Conservation (phyloP, 2,113 vertebrate genomes). For the Melanocharis versteri region DNA sequence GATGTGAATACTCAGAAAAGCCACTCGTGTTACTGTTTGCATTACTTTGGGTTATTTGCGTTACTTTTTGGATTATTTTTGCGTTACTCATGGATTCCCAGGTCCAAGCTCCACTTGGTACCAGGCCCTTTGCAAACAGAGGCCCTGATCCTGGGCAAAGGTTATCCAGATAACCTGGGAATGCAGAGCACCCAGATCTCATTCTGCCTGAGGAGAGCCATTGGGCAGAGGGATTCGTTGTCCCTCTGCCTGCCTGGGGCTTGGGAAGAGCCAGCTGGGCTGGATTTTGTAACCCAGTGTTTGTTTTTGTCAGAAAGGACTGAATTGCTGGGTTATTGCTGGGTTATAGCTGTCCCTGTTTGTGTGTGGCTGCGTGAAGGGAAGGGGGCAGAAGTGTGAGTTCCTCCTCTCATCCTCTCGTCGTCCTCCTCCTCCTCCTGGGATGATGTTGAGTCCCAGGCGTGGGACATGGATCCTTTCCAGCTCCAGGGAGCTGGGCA, state of each 20-base stretch:
- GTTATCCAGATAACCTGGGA: background rate
- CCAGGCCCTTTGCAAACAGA: background rate
- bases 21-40: rapidly evolving
- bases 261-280: background rate
- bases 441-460: background rate
- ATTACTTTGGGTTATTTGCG: rapidly evolving
- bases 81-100: rapidly evolving
- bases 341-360: background rate
- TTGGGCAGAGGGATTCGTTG: background rate
- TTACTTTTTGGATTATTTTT: background rate
- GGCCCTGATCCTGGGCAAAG: background rate
- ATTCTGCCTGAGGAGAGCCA: rapidly evolving
- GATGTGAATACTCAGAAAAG: background rate
- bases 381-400: background rate
- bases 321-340: background rate
- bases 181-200: background rate
- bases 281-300: background rate
- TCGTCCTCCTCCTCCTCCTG: background rate
- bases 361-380: rapidly evolving
- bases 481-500: background rate
- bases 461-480: rapidly evolving
- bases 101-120: background rate
- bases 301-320: background rate
- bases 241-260: background rate
- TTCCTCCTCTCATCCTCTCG: background rate